Evolutionary conservation across 2,797 vertebrate species (phyloP).

Genomic region (Etheostoma nigrum): DNA sequence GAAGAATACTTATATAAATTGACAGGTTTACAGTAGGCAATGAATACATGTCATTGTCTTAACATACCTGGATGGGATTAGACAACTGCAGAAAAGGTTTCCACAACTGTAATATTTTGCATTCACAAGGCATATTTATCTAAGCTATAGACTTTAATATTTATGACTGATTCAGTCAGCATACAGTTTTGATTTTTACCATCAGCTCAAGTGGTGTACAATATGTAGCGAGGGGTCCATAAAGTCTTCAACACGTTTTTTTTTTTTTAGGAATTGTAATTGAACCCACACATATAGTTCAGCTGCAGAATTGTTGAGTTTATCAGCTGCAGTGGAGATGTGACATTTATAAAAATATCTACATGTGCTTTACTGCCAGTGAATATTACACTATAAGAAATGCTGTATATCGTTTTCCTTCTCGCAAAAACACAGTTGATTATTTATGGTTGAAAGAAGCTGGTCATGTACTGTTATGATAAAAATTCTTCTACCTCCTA

Average conservation of each 20-base stretch:
- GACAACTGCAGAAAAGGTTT: conserved; percentile 50
- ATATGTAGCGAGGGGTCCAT: conserved; percentile 60
- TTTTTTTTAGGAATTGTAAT: conserved; percentile 25
- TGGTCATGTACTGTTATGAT: conserved; percentile 22
- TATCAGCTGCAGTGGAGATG: conserved; percentile 30
- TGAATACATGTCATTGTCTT: conserved; percentile 16
- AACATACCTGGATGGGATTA: conserved; percentile 34
- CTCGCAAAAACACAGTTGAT: conserved; percentile 22
- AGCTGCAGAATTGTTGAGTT: conserved; percentile 25
- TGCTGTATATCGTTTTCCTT: not conserved
- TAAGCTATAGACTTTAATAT: conserved; percentile 47
- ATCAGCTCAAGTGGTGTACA: conserved; percentile 53
- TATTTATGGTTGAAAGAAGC: conserved; percentile 37
- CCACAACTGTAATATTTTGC: conserved; percentile 35
- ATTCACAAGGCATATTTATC: conserved; percentile 48
- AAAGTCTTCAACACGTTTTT: conserved; percentile 72
- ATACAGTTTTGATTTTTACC: conserved; percentile 71
- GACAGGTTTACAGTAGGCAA: too few relatives aligned
- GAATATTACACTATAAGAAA: not conserved
- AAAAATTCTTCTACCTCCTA: conserved; percentile 48
- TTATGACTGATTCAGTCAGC: conserved; percentile 66
- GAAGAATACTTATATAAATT: conserved; percentile 43
- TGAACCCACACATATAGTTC: conserved; percentile 40
- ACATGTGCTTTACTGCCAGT: not conserved
- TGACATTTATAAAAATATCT: conserved; percentile 29